Percentiles rank a stretch among this genome's conserved stretches.
phyloP scores from a whole-genome alignment of 2,888 invertebrate species.

The Caenorhabditis wallacei region DNA sequence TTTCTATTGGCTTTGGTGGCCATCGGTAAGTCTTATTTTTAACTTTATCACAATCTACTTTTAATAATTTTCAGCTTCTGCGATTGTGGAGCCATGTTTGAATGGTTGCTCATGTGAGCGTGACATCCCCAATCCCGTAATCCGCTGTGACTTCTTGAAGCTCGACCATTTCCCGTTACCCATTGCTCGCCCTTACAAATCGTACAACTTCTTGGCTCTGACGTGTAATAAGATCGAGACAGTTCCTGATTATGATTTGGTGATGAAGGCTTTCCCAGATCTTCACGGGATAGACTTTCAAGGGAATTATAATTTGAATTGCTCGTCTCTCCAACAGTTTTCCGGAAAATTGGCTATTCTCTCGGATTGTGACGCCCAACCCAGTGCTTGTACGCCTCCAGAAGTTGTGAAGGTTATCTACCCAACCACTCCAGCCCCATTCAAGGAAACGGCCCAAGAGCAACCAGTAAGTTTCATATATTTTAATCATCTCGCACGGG shows the following conservation, averaged over 20 bases:
- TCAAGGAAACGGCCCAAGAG: too few species aligned
- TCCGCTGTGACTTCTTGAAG: background rate
- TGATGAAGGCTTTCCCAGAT: background rate
- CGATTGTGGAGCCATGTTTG: background rate
- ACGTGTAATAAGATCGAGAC: background rate
- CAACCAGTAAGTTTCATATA: background rate
- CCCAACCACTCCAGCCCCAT: too few species aligned
- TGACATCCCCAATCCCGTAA: background rate
- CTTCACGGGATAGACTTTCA: constrained; percentile 17
- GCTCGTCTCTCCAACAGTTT: background rate
- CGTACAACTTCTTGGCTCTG: constrained; percentile 8
- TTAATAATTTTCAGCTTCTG: background rate
- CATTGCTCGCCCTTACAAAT: background rate
- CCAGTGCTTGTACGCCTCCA: background rate
- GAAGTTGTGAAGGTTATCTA: background rate
- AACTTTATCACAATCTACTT: background rate
- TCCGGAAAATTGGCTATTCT: constrained; percentile 12
- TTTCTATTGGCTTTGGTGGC: background rate
- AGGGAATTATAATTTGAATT: constrained; percentile 4
- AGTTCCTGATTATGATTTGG: background rate
- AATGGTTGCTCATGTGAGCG: constrained; percentile 11
- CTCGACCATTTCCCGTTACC: constrained; percentile 14
- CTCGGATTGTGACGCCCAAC: background rate
- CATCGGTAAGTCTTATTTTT: background rate
- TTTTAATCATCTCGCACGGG: too few species aligned